Base-by-base conservation (phyloP, 2,113 vertebrate genomes). In the Cettia cetti region DNA sequence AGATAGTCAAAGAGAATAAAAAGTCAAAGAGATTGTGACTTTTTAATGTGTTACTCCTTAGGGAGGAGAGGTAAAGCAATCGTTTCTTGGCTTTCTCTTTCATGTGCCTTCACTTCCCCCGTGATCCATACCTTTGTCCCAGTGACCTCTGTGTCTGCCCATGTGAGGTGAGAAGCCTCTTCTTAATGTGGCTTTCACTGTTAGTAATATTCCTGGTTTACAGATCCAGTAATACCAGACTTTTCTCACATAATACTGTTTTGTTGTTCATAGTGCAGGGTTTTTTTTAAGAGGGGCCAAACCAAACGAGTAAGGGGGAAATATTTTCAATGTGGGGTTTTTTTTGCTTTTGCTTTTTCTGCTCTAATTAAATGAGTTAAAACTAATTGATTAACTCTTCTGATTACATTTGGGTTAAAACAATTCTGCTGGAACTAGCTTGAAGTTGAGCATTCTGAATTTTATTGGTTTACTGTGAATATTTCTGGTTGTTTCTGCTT, bases 41-140 rank as follows among this genome's bases (percentile, higher is more conserved):
- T 65, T 20, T 42, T n/a, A 74, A 54, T 9, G 30, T 60, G 64
- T 22, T 2, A 2, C 30, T 91, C 47, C 39, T 75, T 44, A 10
- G 8, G 28, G 54, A 72, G 47, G 33, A 74, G 72, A 75, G 35
- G 18, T 30, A 33, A 57, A 82, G 40, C 66, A 50, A 16, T 71
- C 2, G 1, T 68, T 72, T 40, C 40, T 80, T 63, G 37, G 40
- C 39, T 52, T 57, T 87, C 53, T 47, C 20, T 81, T 74, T 76
- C 37, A 31, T 0, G 1, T 69, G 37, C 60, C 42, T 81, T 68
- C 27, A 5, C 21, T 22, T 52, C 35, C 33, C 33, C 31, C 0
- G 13, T n/a, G 59, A 56, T 69, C 50, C 0, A 0, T 39, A 60
- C 80, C 86, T 86, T 93, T 92, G 91, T 82, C 64, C 81, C 64